Base-by-base conservation (phyloP, 2,888 invertebrate genomes). In the Diarsia mendica region DNA sequence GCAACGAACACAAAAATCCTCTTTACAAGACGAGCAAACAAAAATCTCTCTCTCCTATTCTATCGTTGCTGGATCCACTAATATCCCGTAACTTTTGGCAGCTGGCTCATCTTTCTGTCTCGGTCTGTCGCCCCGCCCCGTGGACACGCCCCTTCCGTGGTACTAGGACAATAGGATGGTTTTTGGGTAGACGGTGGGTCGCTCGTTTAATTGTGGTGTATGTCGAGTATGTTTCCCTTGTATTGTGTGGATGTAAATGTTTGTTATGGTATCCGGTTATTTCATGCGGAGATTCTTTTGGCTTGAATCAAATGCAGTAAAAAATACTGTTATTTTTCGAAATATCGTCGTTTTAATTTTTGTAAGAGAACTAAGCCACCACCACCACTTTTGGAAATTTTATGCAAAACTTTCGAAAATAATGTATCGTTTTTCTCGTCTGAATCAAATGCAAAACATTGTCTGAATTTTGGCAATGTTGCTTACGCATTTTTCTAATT, bases 21-120 rank as follows among this genome's bases (percentile, higher is more conserved):
- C 75, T 66, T 60, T 28, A 18, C 20, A n/a, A 66, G 23, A 53
- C 70, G 67, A 73, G 73, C 10, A 39, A 61, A 73, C 76, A 46
- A 72, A 13, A 55, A 58, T 85, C 60, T 23, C 48, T 77, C 83
- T 68, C 68, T 85, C 85, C 82, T 84, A 70, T 87, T 86, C 86
- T 85, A 75, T 86, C 87, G 44, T 68, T 63, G 39, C 55, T 75
- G 64, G 18, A 74, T 74, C 58, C 73, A 71, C 65, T 70, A 53
- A 70, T 79, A 80, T 87, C 75, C 79, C 82, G 69, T 75, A 77
- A 80, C 70, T 85, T 72, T 80, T 77, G 78, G 79, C 88, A 85
- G 85, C 80, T 88, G 88, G 84, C 93, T 93, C 93, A 94, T 96
- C 95, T 95, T 94, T 93, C 93, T 95, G 93, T 82, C 70, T 83